Evolutionary conservation across 2,888 invertebrate genomes (phyloP).

Genomic region (Hylaea fasciaria): DNA sequence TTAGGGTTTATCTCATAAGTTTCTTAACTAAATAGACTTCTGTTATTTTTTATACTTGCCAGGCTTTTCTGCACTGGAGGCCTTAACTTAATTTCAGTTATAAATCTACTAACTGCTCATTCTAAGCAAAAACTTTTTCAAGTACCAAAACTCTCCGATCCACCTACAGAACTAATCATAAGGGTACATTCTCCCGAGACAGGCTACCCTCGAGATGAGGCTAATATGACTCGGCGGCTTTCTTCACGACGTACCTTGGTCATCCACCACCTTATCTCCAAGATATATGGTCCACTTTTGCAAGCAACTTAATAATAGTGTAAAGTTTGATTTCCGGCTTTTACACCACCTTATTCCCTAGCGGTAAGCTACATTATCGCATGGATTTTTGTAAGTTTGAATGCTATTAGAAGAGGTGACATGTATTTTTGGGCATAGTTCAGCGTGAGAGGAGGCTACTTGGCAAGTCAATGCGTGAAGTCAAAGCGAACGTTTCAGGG

Average conservation of each 20-base stretch:
- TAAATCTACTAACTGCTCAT: too few relatives aligned
- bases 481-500: constrained; percentile 21
- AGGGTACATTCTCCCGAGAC: constrained; percentile 68
- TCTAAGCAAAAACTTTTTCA: constrained; percentile 7
- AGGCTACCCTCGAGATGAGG: constrained; percentile 72
- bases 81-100: not conserved
- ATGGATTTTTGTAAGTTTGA: constrained; percentile 11
- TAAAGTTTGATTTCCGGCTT: not conserved
- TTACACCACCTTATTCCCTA: not conserved
- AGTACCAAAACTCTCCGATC: constrained; percentile 56
- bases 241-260: constrained; percentile 40
- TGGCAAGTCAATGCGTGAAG: constrained; percentile 30
- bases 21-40: too few relatives aligned
- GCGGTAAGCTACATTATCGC: constrained; percentile 8
- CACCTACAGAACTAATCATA: constrained; percentile 63
- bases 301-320: not conserved
- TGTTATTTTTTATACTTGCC: too few relatives aligned
- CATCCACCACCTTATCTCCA: constrained; percentile 15
- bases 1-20: too few relatives aligned
- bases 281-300: constrained; percentile 23
- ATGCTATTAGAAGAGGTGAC: constrained; percentile 42
- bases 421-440: constrained; percentile 42
- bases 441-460: constrained; percentile 31
- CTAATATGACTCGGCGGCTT: constrained; percentile 78
- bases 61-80: too few relatives aligned